These are phyloP conservation scores for Nettapus auritus DNA, from an alignment of 2,113 vertebrate genomes.

Conservation along the genomic window DNA sequence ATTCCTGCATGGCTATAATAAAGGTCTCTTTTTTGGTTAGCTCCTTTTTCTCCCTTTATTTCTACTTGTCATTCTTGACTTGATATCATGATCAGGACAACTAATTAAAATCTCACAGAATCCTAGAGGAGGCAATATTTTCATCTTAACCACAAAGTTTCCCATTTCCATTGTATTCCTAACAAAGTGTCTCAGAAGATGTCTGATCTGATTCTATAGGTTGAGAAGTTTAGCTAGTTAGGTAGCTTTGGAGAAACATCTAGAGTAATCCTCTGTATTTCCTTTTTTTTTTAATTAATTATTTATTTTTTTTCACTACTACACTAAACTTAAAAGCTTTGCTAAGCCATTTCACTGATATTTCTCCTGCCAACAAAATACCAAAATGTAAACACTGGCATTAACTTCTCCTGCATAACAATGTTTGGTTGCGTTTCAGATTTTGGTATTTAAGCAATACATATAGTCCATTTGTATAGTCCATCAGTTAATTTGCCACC, in stretches of 20 bases:
- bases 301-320: background rate
- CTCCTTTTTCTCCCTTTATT: slow-evolving; percentile 15
- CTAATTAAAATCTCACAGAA: background rate
- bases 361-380: background rate
- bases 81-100: background rate
- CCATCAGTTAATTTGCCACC: background rate
- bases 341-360: background rate
- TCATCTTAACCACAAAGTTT: background rate
- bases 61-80: slow-evolving; percentile 8
- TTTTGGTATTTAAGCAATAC: background rate
- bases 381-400: background rate
- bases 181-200: background rate
- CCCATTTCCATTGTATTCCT: background rate
- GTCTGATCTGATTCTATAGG: background rate
- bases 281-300: background rate
- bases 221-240: background rate
- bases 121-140: background rate
- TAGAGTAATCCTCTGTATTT: background rate
- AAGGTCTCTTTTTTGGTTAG: slow-evolving; percentile 14
- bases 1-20: slow-evolving; percentile 35
- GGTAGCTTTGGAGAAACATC: background rate
- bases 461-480: background rate
- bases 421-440: background rate
- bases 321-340: background rate
- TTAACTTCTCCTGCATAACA: background rate